These are phyloP conservation scores for Chelonoidis abingdonii DNA, from an alignment of 2,113 vertebrate genomes.

Conservation along the genomic window DNA sequence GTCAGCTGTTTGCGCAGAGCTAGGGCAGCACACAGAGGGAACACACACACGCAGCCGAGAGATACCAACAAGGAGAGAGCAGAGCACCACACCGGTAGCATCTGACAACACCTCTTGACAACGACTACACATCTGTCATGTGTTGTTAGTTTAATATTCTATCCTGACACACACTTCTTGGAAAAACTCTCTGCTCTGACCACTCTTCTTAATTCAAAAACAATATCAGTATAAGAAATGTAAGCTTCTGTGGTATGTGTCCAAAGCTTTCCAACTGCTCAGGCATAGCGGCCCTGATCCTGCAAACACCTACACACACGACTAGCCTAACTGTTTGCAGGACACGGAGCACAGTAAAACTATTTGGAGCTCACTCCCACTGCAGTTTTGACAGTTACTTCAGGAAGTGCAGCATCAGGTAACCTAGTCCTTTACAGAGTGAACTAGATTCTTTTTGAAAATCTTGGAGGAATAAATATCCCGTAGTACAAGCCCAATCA, in stretches of 20 bases:
- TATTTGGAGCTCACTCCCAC: fast-evolving
- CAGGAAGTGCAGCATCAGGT: background rate
- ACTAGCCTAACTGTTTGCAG: fast-evolving
- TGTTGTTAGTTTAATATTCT: background rate
- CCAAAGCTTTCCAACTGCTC: background rate
- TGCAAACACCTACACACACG: fast-evolving
- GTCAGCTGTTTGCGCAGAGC: too few species aligned
- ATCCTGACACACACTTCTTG: background rate
- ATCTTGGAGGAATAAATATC: background rate
- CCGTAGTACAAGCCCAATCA: background rate
- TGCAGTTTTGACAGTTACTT: fast-evolving
- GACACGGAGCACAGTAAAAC: background rate
- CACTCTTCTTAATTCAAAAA: background rate
- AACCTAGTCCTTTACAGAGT: background rate
- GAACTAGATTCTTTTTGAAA: background rate
- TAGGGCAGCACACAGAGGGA: too few species aligned
- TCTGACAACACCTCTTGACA: too few species aligned
- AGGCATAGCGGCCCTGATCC: fast-evolving
- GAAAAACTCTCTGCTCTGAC: background rate
- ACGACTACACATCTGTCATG: background rate
- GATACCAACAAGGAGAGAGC: too few species aligned
- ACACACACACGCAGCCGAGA: too few species aligned
- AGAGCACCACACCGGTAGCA: too few species aligned
- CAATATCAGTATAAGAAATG: background rate
- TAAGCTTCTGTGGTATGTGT: background rate